phyloP scores from a whole-genome alignment of 2,113 vertebrate species.

The Gavialis gangeticus region DNA sequence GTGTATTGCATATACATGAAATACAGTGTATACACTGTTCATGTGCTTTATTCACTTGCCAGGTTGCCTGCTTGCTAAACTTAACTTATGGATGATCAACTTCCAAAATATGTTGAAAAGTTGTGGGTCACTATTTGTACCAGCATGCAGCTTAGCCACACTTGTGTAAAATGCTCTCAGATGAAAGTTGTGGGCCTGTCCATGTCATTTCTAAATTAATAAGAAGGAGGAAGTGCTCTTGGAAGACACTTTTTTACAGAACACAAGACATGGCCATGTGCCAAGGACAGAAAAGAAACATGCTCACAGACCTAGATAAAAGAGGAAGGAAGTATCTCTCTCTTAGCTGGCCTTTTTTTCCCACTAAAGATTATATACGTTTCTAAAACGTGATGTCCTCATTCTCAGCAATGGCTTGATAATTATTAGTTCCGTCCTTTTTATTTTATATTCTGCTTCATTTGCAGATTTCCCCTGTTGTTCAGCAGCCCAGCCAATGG shows the following conservation, averaged over 20 bases:
- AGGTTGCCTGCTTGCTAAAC: neutral
- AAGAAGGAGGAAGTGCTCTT: constrained; percentile 73
- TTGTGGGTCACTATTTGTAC: neutral
- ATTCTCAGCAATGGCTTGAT: neutral
- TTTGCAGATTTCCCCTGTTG: constrained; percentile 58
- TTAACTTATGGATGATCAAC: neutral
- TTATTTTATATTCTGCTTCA: constrained; percentile 44
- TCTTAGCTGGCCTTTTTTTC: neutral
- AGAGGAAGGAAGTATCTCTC: neutral
- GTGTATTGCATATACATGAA: neutral
- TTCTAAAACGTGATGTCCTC: constrained; percentile 34
- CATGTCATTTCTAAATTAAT: constrained; percentile 62
- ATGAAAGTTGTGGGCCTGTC: constrained; percentile 12
- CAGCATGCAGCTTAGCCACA: neutral
- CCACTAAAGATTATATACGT: constrained; percentile 29
- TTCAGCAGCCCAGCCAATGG: constrained; percentile 39
- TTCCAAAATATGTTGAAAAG: rapidly evolving
- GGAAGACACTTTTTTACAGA: constrained; percentile 69
- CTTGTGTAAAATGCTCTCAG: constrained; percentile 47
- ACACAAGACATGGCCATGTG: constrained; percentile 31
- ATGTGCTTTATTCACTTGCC: neutral
- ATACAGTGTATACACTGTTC: rapidly evolving
- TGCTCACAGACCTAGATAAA: constrained; percentile 4
- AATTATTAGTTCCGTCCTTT: neutral
- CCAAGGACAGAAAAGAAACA: neutral